phyloP scores from a whole-genome alignment of 2,888 invertebrate species.

The Cantharis flavilabris region DNA sequence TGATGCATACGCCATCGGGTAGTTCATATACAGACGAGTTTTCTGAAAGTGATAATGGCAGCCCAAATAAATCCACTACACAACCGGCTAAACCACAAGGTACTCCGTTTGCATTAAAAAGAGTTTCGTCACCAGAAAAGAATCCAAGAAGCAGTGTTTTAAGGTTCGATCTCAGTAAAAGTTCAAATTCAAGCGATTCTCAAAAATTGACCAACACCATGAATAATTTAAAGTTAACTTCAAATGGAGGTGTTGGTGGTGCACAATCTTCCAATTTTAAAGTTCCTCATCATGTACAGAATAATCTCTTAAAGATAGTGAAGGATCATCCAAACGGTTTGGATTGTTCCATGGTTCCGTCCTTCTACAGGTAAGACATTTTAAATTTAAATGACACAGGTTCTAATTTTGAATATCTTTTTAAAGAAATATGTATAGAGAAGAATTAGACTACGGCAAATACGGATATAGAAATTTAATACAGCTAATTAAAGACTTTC shows the following conservation, averaged over 20 bases:
- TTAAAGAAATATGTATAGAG: constrained; percentile 42
- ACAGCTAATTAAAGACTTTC: constrained; percentile 45
- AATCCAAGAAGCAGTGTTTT: not conserved
- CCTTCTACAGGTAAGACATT: constrained; percentile 54
- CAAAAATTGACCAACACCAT: not conserved
- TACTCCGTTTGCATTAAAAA: not conserved
- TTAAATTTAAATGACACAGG: not conserved
- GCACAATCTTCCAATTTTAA: constrained; percentile 19
- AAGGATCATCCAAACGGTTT: constrained; percentile 54
- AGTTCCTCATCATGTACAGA: constrained; percentile 42
- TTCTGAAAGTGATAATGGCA: not conserved
- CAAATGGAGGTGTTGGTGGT: not conserved
- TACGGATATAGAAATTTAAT: constrained; percentile 47
- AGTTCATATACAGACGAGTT: not conserved
- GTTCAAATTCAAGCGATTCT: not conserved
- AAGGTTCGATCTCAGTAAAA: not conserved
- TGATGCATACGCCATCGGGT: not conserved
- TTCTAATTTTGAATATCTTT: not conserved
- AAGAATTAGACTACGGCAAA: constrained; percentile 41
- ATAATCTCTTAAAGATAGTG: constrained; percentile 49
- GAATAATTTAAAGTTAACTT: not conserved
- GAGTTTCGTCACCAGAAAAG: not conserved
- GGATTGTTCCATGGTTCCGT: constrained; percentile 56
- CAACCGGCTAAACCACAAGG: not conserved
- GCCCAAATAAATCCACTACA: not conserved